A percentile compares a stretch with the other conserved stretches of the same genome.
Evolutionary conservation across 2,113 vertebrate genomes (phyloP).

Genomic region (Rhabdornis inornatus): DNA sequence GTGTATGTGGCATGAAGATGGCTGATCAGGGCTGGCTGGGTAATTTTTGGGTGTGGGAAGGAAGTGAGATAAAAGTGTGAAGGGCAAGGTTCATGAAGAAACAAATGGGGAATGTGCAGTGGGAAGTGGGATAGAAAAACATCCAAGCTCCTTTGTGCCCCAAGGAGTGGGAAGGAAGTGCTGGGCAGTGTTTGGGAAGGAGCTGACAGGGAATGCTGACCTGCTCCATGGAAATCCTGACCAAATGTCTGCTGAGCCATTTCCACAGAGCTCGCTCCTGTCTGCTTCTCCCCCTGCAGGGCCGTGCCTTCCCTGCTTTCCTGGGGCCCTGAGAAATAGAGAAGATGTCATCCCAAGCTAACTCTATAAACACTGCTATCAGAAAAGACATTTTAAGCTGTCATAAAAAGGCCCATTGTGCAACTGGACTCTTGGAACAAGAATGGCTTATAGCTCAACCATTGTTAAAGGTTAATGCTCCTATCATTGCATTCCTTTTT

Average conservation of each 20-base stretch:
- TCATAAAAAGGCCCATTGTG: constrained; percentile 7
- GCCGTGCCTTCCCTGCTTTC: not conserved
- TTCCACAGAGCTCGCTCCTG: not conserved
- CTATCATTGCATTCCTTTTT: constrained; percentile 45
- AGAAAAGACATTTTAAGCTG: constrained; percentile 35
- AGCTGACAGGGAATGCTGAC: not conserved
- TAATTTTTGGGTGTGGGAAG: not conserved
- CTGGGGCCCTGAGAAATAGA: not conserved
- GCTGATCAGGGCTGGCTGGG: not conserved
- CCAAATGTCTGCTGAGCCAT: not conserved
- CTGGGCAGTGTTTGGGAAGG: not conserved
- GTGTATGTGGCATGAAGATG: too few relatives aligned
- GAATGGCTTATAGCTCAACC: not conserved
- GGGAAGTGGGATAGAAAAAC: not conserved
- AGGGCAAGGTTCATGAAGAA: not conserved
- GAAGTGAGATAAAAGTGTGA: not conserved
- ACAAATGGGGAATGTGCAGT: not conserved
- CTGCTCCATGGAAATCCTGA: not conserved
- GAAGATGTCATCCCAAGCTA: constrained; percentile 32
- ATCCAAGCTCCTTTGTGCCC: not conserved
- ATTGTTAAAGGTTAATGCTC: constrained; percentile 61
- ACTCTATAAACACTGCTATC: constrained; percentile 23
- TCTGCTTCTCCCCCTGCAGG: not conserved
- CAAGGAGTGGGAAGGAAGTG: not conserved
- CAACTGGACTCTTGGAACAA: constrained; percentile 37